These are phyloP conservation scores for Diachasma alloeum DNA, from an alignment of 1,140 invertebrate species.

Conservation along the genomic window DNA sequence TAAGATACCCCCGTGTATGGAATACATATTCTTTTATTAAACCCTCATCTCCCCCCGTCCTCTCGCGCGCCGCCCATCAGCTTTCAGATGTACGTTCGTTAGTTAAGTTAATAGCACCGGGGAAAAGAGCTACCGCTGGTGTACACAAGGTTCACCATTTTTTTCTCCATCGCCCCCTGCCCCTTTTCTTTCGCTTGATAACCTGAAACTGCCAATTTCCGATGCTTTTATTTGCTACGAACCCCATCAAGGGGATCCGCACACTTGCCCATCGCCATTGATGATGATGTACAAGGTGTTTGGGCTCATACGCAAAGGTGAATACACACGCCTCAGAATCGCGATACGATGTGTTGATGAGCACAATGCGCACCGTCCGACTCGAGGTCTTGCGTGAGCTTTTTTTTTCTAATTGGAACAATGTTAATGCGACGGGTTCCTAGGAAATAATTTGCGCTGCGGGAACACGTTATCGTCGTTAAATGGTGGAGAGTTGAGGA, in stretches of 20 bases:
- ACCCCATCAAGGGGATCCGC: neutral
- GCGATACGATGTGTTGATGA: neutral
- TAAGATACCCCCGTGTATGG: neutral
- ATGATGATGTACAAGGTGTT: conserved; percentile 12
- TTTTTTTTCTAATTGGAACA: neutral
- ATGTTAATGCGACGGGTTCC: neutral
- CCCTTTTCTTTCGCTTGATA: neutral
- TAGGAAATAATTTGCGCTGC: neutral
- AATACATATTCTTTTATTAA: conserved; percentile 19
- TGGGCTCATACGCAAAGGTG: neutral
- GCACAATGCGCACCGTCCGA: neutral
- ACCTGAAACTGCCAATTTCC: neutral
- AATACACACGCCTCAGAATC: neutral
- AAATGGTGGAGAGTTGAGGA: conserved; percentile 9
- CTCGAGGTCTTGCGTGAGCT: neutral
- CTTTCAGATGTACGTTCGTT: conserved; percentile 45
- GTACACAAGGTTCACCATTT: neutral
- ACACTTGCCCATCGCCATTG: neutral
- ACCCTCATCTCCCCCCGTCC: conserved; percentile 40
- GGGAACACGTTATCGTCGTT: too few relatives aligned
- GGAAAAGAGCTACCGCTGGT: neutral
- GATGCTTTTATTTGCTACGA: neutral
- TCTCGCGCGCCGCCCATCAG: neutral
- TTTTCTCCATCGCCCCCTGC: neutral
- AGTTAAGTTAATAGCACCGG: conserved; percentile 53